phyloP scores from a whole-genome alignment of 2,113 vertebrate species.

The Nymphicus hollandicus region DNA sequence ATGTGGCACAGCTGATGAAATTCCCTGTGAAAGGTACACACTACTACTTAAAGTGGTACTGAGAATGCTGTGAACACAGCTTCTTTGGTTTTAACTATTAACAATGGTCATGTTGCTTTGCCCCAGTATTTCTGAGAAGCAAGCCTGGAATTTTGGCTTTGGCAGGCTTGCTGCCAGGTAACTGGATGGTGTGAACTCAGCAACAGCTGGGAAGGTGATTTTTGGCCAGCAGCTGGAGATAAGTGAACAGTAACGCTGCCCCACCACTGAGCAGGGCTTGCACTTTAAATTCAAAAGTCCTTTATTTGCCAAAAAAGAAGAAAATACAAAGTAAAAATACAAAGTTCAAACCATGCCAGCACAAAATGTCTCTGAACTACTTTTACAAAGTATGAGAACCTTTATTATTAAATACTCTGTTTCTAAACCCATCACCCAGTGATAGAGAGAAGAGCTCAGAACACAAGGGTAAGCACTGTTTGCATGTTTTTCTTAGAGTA shows the following conservation, averaged over 20 bases:
- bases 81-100: neutral
- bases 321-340: conserved; percentile 49
- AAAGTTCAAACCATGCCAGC: conserved; percentile 54
- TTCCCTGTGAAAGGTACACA: neutral
- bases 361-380: conserved; percentile 20
- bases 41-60: neutral
- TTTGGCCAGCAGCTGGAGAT: neutral
- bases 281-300: neutral
- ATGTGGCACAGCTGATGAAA: neutral
- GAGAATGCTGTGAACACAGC: fast-evolving
- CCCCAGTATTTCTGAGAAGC: neutral
- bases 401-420: neutral
- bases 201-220: neutral
- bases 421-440: neutral
- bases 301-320: conserved; percentile 58
- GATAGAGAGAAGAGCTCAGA: neutral
- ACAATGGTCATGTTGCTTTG: neutral
- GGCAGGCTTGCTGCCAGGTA: neutral
- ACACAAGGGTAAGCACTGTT: neutral
- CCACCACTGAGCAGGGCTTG: neutral
- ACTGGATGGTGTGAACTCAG: neutral
- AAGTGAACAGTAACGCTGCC: neutral
- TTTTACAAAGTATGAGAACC: neutral
- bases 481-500: neutral
- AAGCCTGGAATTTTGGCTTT: neutral